A percentile compares a stretch with the other conserved stretches of the same genome.
phyloP scores from a whole-genome alignment of 2,888 invertebrate species.

The Steinernema hermaphroditum region DNA sequence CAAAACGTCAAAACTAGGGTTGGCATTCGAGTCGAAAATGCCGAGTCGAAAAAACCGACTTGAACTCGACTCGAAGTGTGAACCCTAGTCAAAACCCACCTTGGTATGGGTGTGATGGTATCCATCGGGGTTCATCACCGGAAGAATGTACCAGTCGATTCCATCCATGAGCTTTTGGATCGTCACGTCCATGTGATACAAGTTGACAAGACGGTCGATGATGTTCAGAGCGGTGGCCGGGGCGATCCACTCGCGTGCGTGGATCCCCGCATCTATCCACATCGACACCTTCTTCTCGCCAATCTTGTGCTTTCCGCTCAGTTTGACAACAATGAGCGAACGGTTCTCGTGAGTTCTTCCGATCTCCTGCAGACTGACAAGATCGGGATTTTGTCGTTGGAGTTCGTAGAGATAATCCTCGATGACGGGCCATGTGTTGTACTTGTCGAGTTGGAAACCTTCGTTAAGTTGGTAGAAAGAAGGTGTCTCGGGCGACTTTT shows the following conservation, averaged over 20 bases:
- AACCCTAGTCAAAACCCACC: slow-evolving; percentile 34
- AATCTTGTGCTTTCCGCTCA: slow-evolving; percentile 30
- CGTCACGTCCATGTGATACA: slow-evolving; percentile 41
- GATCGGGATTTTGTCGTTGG: slow-evolving; percentile 51
- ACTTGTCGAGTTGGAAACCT: slow-evolving; percentile 53
- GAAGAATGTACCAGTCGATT: slow-evolving; percentile 64
- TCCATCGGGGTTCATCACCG: slow-evolving; percentile 65
- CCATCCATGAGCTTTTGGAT: slow-evolving; percentile 56
- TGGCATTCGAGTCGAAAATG: no score
- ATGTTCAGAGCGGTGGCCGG: slow-evolving; percentile 60
- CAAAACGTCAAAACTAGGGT: no score
- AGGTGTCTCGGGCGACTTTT: slow-evolving; percentile 39
- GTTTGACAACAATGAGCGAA: slow-evolving; percentile 55
- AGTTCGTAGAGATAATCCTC: slow-evolving; percentile 51
- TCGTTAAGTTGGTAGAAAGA: slow-evolving; percentile 39
- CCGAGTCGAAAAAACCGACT: slow-evolving; percentile 28
- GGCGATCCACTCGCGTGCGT: slow-evolving; percentile 59
- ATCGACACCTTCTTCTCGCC: slow-evolving; percentile 36
- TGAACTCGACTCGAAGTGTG: slow-evolving; percentile 8
- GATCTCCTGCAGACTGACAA: slow-evolving; percentile 64
- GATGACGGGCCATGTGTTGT: slow-evolving; percentile 49
- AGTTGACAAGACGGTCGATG: slow-evolving; percentile 43
- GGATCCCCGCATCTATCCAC: slow-evolving; percentile 65
- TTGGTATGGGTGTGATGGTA: slow-evolving; percentile 60
- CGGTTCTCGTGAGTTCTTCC: slow-evolving; percentile 63